Evolutionary conservation across 37 sponge, comb jelly and placozoan genomes (phyloP).

Genomic region (Aplysina aerophoba): DNA sequence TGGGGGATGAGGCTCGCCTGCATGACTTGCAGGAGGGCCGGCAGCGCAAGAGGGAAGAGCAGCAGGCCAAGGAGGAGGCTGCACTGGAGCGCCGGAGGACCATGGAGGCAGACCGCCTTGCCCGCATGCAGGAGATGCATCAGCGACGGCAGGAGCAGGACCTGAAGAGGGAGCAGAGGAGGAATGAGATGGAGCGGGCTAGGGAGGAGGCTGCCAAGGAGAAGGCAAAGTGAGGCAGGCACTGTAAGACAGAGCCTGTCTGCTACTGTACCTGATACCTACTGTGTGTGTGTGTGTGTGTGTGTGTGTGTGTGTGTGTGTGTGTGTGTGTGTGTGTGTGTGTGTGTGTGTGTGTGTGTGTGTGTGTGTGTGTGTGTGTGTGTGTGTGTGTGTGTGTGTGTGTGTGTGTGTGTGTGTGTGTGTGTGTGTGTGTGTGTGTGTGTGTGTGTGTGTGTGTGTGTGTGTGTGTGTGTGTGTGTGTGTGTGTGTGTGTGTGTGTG

Average conservation of each 20-base stretch:
- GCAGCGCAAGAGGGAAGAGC: constrained; percentile 79
- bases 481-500: no score
- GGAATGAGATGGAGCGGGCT: constrained; percentile 60
- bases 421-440: no score
- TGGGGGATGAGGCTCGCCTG: constrained; percentile 76
- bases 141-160: constrained; percentile 64
- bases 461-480: no score
- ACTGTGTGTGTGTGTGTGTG: constrained; percentile 20
- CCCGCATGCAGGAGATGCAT: constrained; percentile 67
- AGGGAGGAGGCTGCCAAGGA: constrained; percentile 77
- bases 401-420: no score
- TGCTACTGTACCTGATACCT: neutral
- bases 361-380: no score
- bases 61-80: constrained; percentile 91
- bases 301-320: no score
- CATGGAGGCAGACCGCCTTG: constrained; percentile 73
- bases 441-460: no score
- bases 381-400: no score
- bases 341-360: no score
- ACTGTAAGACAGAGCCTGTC: neutral
- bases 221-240: constrained; percentile 53
- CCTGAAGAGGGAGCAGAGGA: constrained; percentile 63
- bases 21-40: constrained; percentile 80
- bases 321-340: no score
- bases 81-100: constrained; percentile 76